Conservation (phyloP, 2,113 vertebrate species). For the Rhizomys pruinosus region DNA sequence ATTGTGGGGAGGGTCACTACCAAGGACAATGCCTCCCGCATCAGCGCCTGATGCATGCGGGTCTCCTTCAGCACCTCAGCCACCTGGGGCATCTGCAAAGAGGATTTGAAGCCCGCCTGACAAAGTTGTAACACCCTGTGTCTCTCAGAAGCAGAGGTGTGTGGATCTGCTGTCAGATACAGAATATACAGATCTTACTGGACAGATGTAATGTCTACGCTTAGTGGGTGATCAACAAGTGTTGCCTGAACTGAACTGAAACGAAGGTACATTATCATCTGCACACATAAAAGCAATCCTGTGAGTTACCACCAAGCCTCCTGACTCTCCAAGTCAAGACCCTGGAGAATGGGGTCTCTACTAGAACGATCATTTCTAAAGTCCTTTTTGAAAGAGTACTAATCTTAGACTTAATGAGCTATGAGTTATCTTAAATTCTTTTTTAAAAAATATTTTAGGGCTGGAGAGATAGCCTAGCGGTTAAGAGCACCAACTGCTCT, state of each 20-base stretch:
- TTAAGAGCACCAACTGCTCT: too few species aligned
- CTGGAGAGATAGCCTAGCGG: too few species aligned
- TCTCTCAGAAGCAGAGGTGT: not conserved
- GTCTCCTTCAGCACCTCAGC: not conserved
- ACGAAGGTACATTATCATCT: not conserved
- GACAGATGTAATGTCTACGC: not conserved
- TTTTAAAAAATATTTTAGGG: too few species aligned
- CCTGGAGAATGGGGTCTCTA: not conserved
- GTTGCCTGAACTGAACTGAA: not conserved
- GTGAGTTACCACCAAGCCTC: constrained; percentile 33
- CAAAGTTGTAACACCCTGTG: too few species aligned
- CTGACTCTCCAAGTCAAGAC: constrained; percentile 35
- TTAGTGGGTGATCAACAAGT: not conserved
- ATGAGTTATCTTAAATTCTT: constrained; percentile 59
- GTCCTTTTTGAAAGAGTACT: constrained; percentile 56
- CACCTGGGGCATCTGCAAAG: not conserved
- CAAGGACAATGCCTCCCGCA: constrained; percentile 1
- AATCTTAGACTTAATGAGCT: constrained; percentile 73
- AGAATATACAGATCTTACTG: not conserved
- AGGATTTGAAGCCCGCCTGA: too few species aligned
- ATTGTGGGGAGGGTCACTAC: not conserved
- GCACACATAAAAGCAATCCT: not conserved
- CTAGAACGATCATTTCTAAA: constrained; percentile 35
- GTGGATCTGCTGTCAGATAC: too few species aligned
- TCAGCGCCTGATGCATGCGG: not conserved